These are phyloP conservation scores for Linyphia triangularis DNA, from an alignment of 2,888 invertebrate species.

Conservation along the genomic window DNA sequence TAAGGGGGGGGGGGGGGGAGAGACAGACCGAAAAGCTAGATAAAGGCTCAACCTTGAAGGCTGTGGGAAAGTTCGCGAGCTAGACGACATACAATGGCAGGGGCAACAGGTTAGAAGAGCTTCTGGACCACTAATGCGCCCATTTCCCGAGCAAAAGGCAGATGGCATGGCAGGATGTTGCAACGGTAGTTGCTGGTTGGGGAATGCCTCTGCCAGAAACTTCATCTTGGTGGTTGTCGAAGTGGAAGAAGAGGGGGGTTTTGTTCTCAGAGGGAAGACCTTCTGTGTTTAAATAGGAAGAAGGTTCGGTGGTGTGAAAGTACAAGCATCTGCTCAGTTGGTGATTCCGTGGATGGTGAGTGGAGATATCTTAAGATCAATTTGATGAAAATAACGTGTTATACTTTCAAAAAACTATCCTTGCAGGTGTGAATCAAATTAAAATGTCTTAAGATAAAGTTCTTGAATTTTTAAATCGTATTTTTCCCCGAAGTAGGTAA, in stretches of 20 bases:
- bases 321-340: too few relatives aligned
- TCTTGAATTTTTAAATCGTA: too few relatives aligned
- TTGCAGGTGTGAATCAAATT: too few relatives aligned
- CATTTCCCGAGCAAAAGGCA: slow-evolving; percentile 60
- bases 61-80: slow-evolving; percentile 73
- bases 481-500: too few relatives aligned
- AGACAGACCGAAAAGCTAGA: slow-evolving; percentile 28
- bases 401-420: too few relatives aligned
- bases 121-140: slow-evolving; percentile 70
- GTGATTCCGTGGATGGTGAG: too few relatives aligned
- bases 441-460: too few relatives aligned
- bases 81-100: slow-evolving; percentile 62
- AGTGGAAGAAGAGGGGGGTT: slow-evolving; percentile 27
- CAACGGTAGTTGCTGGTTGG: slow-evolving; percentile 69
- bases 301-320: too few relatives aligned
- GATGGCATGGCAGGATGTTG: slow-evolving; percentile 59
- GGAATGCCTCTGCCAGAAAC: slow-evolving; percentile 18
- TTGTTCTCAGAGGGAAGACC: slow-evolving; percentile 47
- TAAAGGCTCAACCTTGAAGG: slow-evolving; percentile 74
- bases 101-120: slow-evolving; percentile 73
- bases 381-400: too few relatives aligned
- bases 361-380: too few relatives aligned
- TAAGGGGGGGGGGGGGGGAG: background rate
- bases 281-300: slow-evolving; percentile 17
- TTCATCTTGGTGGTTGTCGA: slow-evolving; percentile 9